Conservation (phyloP, 2,888 invertebrate species). For the Halictus quadricinctus region DNA sequence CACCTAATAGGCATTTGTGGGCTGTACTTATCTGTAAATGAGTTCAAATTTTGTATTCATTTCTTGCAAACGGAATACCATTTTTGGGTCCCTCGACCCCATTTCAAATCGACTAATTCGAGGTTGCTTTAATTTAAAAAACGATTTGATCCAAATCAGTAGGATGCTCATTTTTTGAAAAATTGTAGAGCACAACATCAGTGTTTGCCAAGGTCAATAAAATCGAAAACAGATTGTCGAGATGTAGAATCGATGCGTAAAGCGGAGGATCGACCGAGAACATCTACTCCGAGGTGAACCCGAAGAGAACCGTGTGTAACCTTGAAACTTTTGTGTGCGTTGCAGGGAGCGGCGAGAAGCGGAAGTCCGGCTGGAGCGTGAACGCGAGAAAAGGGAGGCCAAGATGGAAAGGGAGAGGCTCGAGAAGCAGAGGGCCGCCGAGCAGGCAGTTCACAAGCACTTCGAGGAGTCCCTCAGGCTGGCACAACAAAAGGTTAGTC, state of each 20-base stretch:
- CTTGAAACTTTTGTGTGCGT: slow-evolving; percentile 48
- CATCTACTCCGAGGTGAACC: neutral
- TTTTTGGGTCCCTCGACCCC: too few relatives aligned
- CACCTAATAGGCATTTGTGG: too few relatives aligned
- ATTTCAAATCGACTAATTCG: too few relatives aligned
- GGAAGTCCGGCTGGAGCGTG: slow-evolving; percentile 86
- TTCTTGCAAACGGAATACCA: too few relatives aligned
- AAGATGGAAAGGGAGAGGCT: slow-evolving; percentile 84
- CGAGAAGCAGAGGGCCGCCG: slow-evolving; percentile 85
- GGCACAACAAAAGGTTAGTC: slow-evolving; percentile 89
- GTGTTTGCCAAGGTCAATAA: neutral
- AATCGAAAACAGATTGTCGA: neutral
- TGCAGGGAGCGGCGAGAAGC: slow-evolving; percentile 87
- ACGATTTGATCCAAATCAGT: neutral
- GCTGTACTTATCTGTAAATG: too few relatives aligned
- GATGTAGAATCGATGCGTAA: neutral
- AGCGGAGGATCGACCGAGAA: neutral
- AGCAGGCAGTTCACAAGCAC: slow-evolving; percentile 92
- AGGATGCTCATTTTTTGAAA: too few relatives aligned
- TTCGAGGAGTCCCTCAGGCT: slow-evolving; percentile 93
- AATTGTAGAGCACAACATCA: neutral
- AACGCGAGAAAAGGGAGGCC: slow-evolving; percentile 82
- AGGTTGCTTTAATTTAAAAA: too few relatives aligned
- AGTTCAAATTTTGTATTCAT: too few relatives aligned
- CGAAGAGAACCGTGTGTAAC: slow-evolving; percentile 25